Evolutionary conservation across 2,113 vertebrate genomes (phyloP).

Genomic region (Geothlypis trichas): DNA sequence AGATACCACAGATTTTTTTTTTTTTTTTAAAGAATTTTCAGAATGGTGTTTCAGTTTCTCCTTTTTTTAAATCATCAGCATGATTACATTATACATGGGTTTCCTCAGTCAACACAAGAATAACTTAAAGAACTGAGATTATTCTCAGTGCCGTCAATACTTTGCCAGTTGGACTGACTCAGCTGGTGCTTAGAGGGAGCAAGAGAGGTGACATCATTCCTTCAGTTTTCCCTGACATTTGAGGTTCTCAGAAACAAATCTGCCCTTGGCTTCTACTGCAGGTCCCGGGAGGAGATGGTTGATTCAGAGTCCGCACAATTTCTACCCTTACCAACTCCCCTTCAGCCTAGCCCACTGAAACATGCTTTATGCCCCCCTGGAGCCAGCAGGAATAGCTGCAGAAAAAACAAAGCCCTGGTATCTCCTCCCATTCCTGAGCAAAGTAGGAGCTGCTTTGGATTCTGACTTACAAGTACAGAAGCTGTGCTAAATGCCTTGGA

Average conservation of each 20-base stretch:
- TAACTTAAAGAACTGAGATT: neutral
- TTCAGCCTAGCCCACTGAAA: neutral
- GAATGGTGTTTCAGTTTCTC: neutral
- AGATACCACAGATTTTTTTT: neutral
- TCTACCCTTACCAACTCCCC: neutral
- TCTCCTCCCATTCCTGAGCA: neutral
- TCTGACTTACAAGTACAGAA: neutral
- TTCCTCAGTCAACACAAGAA: neutral
- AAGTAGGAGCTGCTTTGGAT: neutral
- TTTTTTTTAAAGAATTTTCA: neutral
- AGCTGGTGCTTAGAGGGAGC: neutral
- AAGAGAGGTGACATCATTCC: neutral
- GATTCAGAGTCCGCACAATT: fast-evolving
- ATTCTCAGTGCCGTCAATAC: too few relatives aligned
- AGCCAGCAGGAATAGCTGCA: neutral
- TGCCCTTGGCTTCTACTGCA: neutral
- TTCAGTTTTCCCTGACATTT: neutral
- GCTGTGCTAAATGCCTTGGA: neutral
- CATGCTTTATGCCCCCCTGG: neutral
- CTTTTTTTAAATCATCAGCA: neutral
- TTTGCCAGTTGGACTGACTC: neutral
- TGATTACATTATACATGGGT: neutral
- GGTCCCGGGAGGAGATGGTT: neutral
- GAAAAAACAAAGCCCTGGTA: neutral
- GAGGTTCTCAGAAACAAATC: neutral